These are phyloP conservation scores for Anarsia innoxiella DNA, from an alignment of 2,888 invertebrate genomes.

Conservation along the genomic window DNA sequence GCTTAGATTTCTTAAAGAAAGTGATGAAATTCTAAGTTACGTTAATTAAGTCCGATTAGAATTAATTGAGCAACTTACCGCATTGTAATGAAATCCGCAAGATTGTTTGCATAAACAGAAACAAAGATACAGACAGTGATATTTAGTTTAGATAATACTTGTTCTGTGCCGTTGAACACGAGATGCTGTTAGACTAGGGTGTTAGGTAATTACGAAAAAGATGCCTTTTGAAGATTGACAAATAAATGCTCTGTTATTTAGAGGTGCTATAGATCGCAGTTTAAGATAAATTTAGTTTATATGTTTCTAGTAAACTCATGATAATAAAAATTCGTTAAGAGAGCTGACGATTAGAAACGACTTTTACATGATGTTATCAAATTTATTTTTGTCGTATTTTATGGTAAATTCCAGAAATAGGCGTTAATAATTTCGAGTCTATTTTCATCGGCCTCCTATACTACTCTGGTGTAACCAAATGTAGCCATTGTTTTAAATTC, in stretches of 20 bases:
- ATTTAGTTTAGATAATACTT: constrained; percentile 25
- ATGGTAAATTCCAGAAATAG: no score
- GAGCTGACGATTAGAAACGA: no score
- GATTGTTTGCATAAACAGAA: constrained; percentile 47
- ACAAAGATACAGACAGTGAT: constrained; percentile 31
- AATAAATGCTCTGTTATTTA: background rate
- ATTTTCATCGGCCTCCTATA: constrained; percentile 23
- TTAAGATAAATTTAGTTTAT: no score
- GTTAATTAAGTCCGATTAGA: constrained; percentile 16
- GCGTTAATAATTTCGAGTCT: no score
- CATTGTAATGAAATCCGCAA: constrained; percentile 35
- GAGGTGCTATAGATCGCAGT: no score
- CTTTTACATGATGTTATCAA: no score
- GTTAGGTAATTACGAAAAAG: background rate
- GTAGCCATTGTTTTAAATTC: constrained; percentile 35
- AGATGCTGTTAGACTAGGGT: background rate
- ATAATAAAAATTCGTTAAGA: no score
- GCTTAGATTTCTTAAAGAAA: constrained; percentile 32
- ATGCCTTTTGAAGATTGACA: background rate
- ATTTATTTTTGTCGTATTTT: no score
- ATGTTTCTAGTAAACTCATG: no score
- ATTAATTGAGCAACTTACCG: constrained; percentile 43
- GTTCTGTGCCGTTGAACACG: constrained; percentile 9
- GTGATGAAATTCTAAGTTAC: constrained; percentile 21
- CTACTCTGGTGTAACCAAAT: constrained; percentile 27